Base-by-base conservation (phyloP, 2,888 invertebrate species). In the Notodonta dromedarius region DNA sequence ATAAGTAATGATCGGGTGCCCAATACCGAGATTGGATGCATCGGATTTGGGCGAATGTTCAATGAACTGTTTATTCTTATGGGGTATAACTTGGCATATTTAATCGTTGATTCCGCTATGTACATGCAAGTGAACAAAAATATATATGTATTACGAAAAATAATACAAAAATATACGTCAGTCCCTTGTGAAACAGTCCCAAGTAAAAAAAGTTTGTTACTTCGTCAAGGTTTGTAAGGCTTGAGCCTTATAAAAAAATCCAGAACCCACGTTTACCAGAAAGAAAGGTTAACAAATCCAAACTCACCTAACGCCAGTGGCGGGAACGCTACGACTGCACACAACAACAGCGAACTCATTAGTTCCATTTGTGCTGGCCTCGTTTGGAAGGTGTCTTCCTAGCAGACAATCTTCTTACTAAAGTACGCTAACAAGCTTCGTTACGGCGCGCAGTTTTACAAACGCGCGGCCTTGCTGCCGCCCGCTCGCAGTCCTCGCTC, bases 381-480 rank as follows among this genome's bases (percentile, higher is more conserved):
- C 79, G 74, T 81, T 80, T 77, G 60, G 73, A 56, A 88, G 88
- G 86, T 89, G 88, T 88, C 89, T 84, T 77, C 80, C 79, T 78
- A 77, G 76, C 79, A 83, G 88, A 88, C 90, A 89, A 88, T 88
- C 85, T 86, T 81, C 89, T 88, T 85, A 87, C 84, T 87, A 85
- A 87, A 87, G 85, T 83, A 83, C 83, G 77, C 87, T 91, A 92
- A 92, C 91, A 89, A 91, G 91, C 89, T 91, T 90, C 91, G 91
- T 91, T 91, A 89, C 77, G 72, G 79, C 73, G 78, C 77, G 73
- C 79, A 87, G 82, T 86, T 87, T 86, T 84, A 86, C 84, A 82
- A 88, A 86, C 77, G 83, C 76, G 71, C 76, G 71, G 71, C 79
- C 74, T 77, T 76, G 76, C 83, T 79, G 76, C 70, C 77, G 16